A percentile compares a stretch with the other conserved stretches of the same genome.
Conservation (phyloP, 2,113 vertebrate species). For the cattle (Bos taurus) region DNA sequence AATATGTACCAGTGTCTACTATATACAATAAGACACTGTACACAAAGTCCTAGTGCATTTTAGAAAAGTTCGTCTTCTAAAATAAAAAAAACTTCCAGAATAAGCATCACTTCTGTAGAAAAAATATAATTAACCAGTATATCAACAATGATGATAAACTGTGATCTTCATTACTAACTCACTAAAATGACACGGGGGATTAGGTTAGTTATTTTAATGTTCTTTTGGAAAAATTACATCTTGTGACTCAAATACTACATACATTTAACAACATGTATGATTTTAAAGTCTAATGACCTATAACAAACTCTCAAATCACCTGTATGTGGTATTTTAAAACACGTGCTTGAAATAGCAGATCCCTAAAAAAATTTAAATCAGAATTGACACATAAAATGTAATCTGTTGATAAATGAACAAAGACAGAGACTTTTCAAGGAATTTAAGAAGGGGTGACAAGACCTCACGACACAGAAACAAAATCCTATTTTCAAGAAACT, state of each 20-base stretch:
- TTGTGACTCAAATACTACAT: neutral
- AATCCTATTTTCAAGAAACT: neutral
- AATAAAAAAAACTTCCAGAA: neutral
- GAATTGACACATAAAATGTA: neutral
- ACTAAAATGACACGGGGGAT: neutral
- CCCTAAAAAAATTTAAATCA: neutral
- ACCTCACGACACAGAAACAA: neutral
- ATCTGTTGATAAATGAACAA: neutral
- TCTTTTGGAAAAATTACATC: neutral
- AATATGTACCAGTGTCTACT: neutral
- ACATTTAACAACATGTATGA: neutral
- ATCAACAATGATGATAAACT: neutral
- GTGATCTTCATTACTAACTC: neutral
- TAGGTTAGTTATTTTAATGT: neutral
- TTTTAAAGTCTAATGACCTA: neutral
- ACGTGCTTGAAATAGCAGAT: neutral
- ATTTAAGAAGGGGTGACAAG: neutral
- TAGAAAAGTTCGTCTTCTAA: neutral
- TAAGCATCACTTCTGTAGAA: neutral
- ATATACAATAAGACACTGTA: neutral
- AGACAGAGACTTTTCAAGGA: neutral
- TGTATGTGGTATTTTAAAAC: neutral
- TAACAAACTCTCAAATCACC: neutral
- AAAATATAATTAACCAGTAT: neutral
- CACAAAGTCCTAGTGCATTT: neutral